phyloP scores from a whole-genome alignment of 2,113 vertebrate species.

The Salminus brasiliensis region DNA sequence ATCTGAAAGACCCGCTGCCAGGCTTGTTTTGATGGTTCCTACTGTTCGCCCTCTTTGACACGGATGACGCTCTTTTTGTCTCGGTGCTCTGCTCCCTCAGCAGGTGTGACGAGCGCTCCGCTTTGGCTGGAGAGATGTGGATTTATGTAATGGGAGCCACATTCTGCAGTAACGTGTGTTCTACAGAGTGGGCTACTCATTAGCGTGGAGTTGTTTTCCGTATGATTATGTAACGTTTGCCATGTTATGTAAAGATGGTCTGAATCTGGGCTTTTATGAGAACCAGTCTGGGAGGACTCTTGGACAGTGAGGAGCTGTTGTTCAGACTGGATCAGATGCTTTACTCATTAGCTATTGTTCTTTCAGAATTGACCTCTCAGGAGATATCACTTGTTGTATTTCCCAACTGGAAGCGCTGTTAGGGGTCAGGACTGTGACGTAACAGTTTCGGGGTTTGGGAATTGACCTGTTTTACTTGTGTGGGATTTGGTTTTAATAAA shows the following conservation, averaged over 20 bases:
- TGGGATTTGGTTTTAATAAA: no score
- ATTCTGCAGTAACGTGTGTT: background rate
- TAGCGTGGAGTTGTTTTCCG: background rate
- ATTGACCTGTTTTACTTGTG: no score
- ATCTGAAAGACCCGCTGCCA: slow-evolving; percentile 40
- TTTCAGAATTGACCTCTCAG: no score
- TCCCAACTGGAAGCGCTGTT: no score
- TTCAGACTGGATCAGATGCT: no score
- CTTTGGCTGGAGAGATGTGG: background rate
- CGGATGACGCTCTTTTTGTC: slow-evolving; percentile 12
- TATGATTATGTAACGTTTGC: background rate
- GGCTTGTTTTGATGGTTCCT: slow-evolving; percentile 27
- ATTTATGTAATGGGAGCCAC: background rate
- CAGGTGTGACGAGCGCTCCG: slow-evolving; percentile 9
- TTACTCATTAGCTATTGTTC: no score
- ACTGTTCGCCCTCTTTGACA: slow-evolving; percentile 8
- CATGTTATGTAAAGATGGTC: background rate
- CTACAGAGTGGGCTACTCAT: background rate
- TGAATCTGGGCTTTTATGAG: background rate
- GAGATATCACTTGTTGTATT: no score
- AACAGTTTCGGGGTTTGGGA: no score
- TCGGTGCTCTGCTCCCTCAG: background rate
- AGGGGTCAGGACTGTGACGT: no score
- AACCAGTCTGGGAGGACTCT: no score
- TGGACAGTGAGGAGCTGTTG: background rate